phyloP scores from a whole-genome alignment of 2,797 vertebrate genomes.

The Sebastes hubbsi region DNA sequence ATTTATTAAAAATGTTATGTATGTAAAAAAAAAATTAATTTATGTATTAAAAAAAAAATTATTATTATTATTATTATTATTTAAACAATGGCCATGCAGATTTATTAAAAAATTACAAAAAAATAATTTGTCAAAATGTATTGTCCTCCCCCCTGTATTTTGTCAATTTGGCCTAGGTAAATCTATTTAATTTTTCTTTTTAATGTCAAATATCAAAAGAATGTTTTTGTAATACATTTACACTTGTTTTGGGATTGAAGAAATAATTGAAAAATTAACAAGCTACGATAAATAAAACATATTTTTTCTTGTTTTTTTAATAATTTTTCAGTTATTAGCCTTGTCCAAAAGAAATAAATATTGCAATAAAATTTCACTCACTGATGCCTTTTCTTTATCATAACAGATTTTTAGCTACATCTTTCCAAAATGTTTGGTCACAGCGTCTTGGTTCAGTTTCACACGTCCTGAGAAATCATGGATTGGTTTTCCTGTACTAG shows the following conservation, averaged over 20 bases:
- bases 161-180: too few relatives aligned
- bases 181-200: too few relatives aligned
- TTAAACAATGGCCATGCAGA: too few relatives aligned
- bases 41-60: too few relatives aligned
- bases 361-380: not conserved
- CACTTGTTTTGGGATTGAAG: not conserved
- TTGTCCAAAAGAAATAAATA: not conserved
- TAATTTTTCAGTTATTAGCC: not conserved
- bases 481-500: not conserved
- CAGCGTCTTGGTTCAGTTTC: not conserved
- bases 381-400: not conserved
- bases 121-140: too few relatives aligned
- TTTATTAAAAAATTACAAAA: fast-evolving
- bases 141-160: too few relatives aligned
- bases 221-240: not conserved
- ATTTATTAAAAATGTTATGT: not conserved
- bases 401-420: not conserved
- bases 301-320: not conserved
- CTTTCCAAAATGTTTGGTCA: not conserved
- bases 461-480: too few relatives aligned
- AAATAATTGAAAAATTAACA: not conserved
- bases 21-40: not conserved
- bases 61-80: not conserved
- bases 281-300: fast-evolving
- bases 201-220: not conserved